These are phyloP conservation scores for Malacosoma neustria DNA, from an alignment of 2,888 invertebrate species.

Conservation along the genomic window DNA sequence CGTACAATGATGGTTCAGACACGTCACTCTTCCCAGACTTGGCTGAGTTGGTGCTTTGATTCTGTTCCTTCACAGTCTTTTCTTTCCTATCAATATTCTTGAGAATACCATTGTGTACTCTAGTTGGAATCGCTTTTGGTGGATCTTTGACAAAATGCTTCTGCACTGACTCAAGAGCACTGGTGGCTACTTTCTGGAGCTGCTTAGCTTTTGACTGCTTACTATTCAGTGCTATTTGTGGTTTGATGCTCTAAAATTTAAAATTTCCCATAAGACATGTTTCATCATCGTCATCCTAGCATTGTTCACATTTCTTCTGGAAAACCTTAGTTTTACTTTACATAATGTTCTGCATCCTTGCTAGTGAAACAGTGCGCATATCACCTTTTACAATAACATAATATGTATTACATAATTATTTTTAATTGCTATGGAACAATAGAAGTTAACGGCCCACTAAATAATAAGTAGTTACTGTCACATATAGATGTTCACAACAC, in stretches of 20 bases:
- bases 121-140: slow-evolving; percentile 40
- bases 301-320: too few relatives aligned
- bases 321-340: too few relatives aligned
- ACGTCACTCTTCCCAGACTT: slow-evolving; percentile 77
- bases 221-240: slow-evolving; percentile 40
- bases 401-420: too few relatives aligned
- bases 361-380: too few relatives aligned
- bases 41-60: slow-evolving; percentile 44
- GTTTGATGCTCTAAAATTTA: slow-evolving; percentile 53
- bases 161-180: slow-evolving; percentile 53
- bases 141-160: slow-evolving; percentile 55
- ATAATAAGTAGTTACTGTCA: too few relatives aligned
- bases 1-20: slow-evolving; percentile 84
- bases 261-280: too few relatives aligned
- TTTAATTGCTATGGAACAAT: too few relatives aligned
- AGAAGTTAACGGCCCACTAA: too few relatives aligned
- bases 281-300: too few relatives aligned
- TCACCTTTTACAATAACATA: too few relatives aligned
- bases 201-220: slow-evolving; percentile 65
- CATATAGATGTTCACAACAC: too few relatives aligned
- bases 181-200: slow-evolving; percentile 48
- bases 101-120: slow-evolving; percentile 58
- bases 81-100: slow-evolving; percentile 54
- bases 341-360: too few relatives aligned
- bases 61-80: slow-evolving; percentile 37